These are phyloP conservation scores for Himalopsyche anomala DNA, from an alignment of 2,888 invertebrate genomes.

Conservation along the genomic window DNA sequence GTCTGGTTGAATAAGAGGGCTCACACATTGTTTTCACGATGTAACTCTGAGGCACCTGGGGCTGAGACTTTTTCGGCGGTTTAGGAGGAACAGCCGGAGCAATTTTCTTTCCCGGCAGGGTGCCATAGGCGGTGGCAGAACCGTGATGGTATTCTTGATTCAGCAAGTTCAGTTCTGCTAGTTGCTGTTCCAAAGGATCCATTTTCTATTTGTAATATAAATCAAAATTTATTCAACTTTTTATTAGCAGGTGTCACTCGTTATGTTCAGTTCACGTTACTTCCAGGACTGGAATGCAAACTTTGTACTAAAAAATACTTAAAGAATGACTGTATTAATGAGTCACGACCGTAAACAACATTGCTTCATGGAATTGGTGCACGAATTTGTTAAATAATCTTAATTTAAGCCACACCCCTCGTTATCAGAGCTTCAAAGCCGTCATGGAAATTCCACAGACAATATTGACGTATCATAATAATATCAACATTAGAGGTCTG, in stretches of 20 bases:
- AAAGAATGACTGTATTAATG: conserved; percentile 46
- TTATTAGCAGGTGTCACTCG: not conserved
- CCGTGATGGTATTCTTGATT: conserved; percentile 68
- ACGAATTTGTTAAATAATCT: conserved; percentile 38
- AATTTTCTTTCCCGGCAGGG: conserved; percentile 70
- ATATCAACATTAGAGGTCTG: no score
- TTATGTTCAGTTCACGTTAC: not conserved
- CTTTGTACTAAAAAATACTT: not conserved
- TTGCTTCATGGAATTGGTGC: conserved; percentile 6
- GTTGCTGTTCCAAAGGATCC: conserved; percentile 83
- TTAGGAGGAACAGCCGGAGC: conserved; percentile 90
- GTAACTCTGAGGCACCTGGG: conserved; percentile 87
- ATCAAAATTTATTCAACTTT: not conserved
- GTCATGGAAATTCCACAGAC: conserved; percentile 45
- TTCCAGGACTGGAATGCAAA: not conserved
- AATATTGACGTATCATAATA: conserved; percentile 7
- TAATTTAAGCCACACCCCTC: conserved; percentile 60
- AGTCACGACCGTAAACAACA: conserved; percentile 50
- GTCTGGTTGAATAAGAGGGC: conserved; percentile 85
- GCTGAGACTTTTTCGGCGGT: conserved; percentile 80
- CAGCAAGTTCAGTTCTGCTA: conserved; percentile 81
- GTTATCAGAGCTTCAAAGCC: conserved; percentile 55
- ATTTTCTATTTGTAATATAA: conserved; percentile 68
- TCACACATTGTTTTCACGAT: conserved; percentile 82
- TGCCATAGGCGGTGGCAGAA: conserved; percentile 47